Base-by-base conservation (phyloP, 2,113 vertebrate species). In the Thermophis baileyi region DNA sequence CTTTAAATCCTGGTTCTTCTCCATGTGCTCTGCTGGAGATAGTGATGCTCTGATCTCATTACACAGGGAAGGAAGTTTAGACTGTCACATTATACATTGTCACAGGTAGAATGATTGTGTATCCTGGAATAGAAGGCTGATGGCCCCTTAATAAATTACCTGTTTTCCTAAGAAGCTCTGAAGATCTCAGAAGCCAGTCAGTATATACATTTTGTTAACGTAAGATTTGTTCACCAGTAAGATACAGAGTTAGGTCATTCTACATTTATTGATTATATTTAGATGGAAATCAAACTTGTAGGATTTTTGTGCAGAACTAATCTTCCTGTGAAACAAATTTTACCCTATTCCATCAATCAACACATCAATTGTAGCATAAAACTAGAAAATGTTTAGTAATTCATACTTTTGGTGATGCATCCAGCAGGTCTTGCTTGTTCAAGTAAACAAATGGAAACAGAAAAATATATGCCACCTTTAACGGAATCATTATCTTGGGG, bases 231-330 rank as follows among this genome's bases (percentile, higher is more conserved):
- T 85, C 5, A 51, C 53, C 18, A 50, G 57, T 60, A 50, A 50
- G 20, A 51, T 7, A 44, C 16, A 22, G 22, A 85, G 6, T 10
- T 27, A 51, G 50, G 35, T 44, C 35, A 24, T 44, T 50, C 90
- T 40, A 44, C 12, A 18, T 91, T 85, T 27, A 53, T 44, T 90
- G n/a, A 30, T 50, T 90, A 6, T 40, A 25, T 8, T 51, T 81
- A 22, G 3, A 10, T 50, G 35, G 1, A 35, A 81, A 44, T 25
- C 0, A 0, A 91, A 57, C 81, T 92, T 25, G 0, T 0, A 40
- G 90, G 88, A 85, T 93, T 89, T 93, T 89, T 14, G 85, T 40
- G 35, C 85, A 50, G 40, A 91, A 88, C 40, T 53, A n/a, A 63
- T 63, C 85, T 57, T 20, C 90, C 54, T 8, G 3, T 85, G 24